Base-by-base conservation (phyloP, 2,888 invertebrate genomes). In the Hirtodrosophila confusa region DNA sequence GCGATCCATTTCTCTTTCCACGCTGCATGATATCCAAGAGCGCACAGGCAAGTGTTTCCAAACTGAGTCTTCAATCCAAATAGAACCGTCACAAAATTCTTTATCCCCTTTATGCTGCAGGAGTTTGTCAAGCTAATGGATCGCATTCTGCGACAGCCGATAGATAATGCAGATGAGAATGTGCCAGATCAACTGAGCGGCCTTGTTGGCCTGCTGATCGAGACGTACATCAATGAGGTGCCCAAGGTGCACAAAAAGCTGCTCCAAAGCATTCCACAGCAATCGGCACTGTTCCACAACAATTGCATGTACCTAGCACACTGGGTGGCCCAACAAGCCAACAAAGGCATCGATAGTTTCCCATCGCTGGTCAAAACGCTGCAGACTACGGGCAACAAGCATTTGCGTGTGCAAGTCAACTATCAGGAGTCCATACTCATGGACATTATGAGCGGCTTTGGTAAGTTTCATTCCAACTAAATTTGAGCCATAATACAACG, bases 221-320 rank as follows among this genome's bases (percentile, higher is more conserved):
- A 95, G 84, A 92, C 95, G 78, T 98, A 97, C 90, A 93, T 94
- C 61, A 94, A 94, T 43, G 94, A 96, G 49, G 95, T 97, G 24
- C 96, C 96, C 0, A 94, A 95, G 74, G 94, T 95, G 86, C 97
- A 98, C 91, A 94, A 95, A 87, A 95, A 95, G 83, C 94, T 95
- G 76, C 92, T 98, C 60, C 94, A 95, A 87, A 95, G 95, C 1
- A 95, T 98, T 86, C 98, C 98, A 3, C 97, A 98, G 87, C 96
- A 97, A 92, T 88, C 92, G n/a, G 97, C 96, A 5, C 89, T 97
- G 27, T 96, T 96, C 88, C 95, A 98, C 92, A 98, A 98, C 92
- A 98, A 98, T 91, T 97, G 97, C 90, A 95, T 96, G 94, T 98
- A 95, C 89, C 92, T 98, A 9, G 94, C 96, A 0, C 95, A 97